phyloP scores from a whole-genome alignment of 1,140 invertebrate genomes.

The Pomacea maculata region DNA sequence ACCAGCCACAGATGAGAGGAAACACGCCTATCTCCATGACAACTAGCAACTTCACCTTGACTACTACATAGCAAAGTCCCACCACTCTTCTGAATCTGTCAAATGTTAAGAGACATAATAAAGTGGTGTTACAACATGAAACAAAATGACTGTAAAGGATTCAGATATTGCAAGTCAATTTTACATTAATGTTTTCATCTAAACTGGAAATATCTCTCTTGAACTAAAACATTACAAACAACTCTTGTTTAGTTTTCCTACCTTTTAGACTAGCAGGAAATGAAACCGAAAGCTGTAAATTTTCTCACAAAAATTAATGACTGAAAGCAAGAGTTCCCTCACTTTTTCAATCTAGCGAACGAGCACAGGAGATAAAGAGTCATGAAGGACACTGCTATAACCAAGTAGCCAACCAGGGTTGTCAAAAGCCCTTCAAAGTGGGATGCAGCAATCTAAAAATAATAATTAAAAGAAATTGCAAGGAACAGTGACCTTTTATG shows the following conservation, averaged over 20 bases:
- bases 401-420: constrained; percentile 89
- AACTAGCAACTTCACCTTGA: constrained; percentile 90
- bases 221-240: too few species aligned
- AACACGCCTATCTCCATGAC: constrained; percentile 97
- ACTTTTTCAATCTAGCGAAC: constrained; percentile 79
- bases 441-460: constrained; percentile 73
- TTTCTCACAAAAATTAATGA: constrained; percentile 8
- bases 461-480: constrained; percentile 8
- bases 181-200: background rate
- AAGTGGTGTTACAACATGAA: background rate
- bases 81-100: constrained; percentile 80
- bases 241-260: too few species aligned
- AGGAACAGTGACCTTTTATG: background rate
- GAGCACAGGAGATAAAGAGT: constrained; percentile 78
- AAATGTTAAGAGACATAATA: constrained; percentile 13
- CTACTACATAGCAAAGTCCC: constrained; percentile 95
- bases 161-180: background rate
- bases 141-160: background rate
- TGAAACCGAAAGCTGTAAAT: background rate
- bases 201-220: background rate
- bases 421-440: constrained; percentile 94
- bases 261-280: background rate
- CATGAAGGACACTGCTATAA: constrained; percentile 86
- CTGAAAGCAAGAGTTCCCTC: constrained; percentile 33
- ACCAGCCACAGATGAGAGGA: constrained; percentile 97